Evolutionary conservation across 2,888 invertebrate genomes (phyloP).

Genomic region (Oegoconia quadripuncta): DNA sequence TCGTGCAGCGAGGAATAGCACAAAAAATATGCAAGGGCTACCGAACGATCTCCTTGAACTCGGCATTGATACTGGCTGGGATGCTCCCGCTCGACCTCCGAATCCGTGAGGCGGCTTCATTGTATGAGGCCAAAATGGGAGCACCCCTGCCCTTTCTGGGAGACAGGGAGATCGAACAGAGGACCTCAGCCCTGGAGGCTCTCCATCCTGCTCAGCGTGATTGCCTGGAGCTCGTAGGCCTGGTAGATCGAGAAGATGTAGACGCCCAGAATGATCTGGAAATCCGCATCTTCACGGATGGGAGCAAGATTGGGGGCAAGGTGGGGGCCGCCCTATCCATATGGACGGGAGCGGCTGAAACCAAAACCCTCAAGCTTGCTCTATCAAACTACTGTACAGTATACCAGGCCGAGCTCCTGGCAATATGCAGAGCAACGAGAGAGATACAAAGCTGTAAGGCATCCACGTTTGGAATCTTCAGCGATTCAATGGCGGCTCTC

Average conservation of each 20-base stretch:
- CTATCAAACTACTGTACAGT: neutral
- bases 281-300: neutral
- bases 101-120: neutral
- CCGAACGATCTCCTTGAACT: no score
- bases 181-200: neutral
- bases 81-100: no score
- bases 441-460: no score
- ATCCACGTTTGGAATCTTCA: neutral
- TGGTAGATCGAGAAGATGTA: neutral
- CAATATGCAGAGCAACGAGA: neutral
- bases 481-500: neutral
- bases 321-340: no score
- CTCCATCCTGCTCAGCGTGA: neutral
- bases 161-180: neutral
- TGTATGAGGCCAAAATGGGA: neutral
- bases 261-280: neutral
- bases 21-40: no score
- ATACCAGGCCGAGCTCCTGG: neutral
- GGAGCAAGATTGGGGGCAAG: no score
- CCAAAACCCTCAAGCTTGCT: no score
- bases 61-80: no score
- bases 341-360: no score
- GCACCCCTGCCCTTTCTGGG: neutral
- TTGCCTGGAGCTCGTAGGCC: neutral
- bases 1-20: no score